Evolutionary conservation across 1,140 invertebrate genomes (phyloP), one percentile per base, ranked within the genome.

Genomic region (Heliconius himera): DNA sequence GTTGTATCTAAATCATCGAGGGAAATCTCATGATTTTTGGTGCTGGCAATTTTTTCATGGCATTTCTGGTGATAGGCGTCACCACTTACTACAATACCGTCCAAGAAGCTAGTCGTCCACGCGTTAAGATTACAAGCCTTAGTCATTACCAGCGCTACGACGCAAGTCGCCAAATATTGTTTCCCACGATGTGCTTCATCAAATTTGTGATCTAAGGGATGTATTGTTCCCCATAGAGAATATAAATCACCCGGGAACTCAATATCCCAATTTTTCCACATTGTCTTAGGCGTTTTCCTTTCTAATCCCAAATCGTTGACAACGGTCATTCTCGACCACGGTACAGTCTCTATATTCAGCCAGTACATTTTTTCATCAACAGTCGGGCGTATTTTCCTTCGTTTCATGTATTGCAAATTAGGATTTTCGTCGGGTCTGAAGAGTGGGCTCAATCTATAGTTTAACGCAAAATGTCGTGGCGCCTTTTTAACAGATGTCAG

Each of bases 231-330:
- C 93, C 95, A 95, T 0, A 96, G 84, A 0, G 96, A 96, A 88
- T 94, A 96, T 4, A 96, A 84, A 74, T 96, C 95, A 1, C 95
- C 95, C n/a, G 95, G 93, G 82, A 96, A 96, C 88, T 96, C 96
- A 3, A 96, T 94, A 82, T 96, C 95, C 95, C 95, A 96, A 77
- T 96, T 94, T 83, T 95, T 95, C 93, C 96, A 91, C 88, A 92
- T 87, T 2, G 94, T 93, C 29, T 91, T 87, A 0, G 95, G 91
- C 56, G 93, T 89, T 74, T 91, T 91, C 77, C 95, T 90, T 29
- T 93, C 91, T 20, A 94, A 89, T 22, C 95, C 95, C 5, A 94
- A 85, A 72, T 94, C 94, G 79, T 95, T 95, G 3, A 89, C 82
- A 5, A 90, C 82, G 80, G 91, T 95, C 86, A 95, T 91, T 41